Evolutionary conservation across 2,113 vertebrate genomes (phyloP).

Genomic region (Clupea harengus): DNA sequence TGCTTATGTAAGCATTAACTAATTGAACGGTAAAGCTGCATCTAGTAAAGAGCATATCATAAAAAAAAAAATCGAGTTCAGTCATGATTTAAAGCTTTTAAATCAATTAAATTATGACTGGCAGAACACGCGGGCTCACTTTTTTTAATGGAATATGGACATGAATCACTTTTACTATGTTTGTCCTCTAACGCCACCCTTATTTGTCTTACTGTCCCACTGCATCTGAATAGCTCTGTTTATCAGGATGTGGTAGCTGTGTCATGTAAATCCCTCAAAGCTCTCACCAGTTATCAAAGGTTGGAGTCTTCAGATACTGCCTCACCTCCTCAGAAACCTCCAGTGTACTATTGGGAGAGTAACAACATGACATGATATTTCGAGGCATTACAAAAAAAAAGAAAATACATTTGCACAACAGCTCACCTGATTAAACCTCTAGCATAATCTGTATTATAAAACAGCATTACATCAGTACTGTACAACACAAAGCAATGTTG

Average conservation of each 20-base stretch:
- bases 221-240: too few relatives aligned
- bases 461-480: too few relatives aligned
- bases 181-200: too few relatives aligned
- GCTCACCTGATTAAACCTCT: too few relatives aligned
- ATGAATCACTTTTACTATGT: too few relatives aligned
- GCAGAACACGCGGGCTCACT: too few relatives aligned
- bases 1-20: not conserved
- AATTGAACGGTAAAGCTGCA: not conserved
- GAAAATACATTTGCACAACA: too few relatives aligned
- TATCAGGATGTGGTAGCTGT: not conserved
- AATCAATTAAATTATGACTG: not conserved
- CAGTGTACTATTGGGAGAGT: constrained; percentile 61
- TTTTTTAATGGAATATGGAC: too few relatives aligned
- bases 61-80: not conserved
- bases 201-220: too few relatives aligned
- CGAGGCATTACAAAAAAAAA: too few relatives aligned
- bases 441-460: too few relatives aligned
- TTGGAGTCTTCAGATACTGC: constrained; percentile 75
- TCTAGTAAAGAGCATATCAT: not conserved
- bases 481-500: too few relatives aligned
- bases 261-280: not conserved
- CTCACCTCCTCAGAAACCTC: constrained; percentile 75
- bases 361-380: not conserved
- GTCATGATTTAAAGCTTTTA: not conserved
- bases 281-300: constrained; percentile 77